Conservation (phyloP, 2,113 vertebrate genomes). For the Tachuris rubrigastra region DNA sequence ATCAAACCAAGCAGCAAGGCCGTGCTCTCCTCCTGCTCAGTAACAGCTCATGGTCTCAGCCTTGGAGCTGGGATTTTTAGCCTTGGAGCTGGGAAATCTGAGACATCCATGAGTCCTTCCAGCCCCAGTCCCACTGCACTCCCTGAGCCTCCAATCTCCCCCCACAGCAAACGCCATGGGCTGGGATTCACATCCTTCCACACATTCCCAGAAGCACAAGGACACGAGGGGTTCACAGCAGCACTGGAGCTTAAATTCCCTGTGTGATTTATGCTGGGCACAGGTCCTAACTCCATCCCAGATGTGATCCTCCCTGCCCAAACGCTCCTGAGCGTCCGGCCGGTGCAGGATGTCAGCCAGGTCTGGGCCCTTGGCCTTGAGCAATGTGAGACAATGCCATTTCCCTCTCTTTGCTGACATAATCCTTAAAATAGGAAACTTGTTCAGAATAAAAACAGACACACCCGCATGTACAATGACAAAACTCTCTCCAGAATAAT, state of each 20-base stretch:
- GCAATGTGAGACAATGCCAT: background rate
- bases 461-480: background rate
- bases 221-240: rapidly evolving
- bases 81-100: background rate
- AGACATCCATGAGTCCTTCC: background rate
- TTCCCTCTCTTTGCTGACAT: background rate
- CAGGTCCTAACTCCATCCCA: rapidly evolving
- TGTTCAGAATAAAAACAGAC: background rate
- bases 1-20: background rate
- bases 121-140: rapidly evolving
- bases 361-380: background rate
- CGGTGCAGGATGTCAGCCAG: background rate
- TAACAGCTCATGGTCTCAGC: background rate
- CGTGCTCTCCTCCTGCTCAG: background rate
- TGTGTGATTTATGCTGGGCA: rapidly evolving
- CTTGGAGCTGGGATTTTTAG: background rate
- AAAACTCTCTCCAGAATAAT: background rate
- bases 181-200: rapidly evolving
- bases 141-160: background rate
- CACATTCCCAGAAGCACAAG: rapidly evolving
- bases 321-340: rapidly evolving
- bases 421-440: background rate
- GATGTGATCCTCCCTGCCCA: rapidly evolving
- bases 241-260: rapidly evolving
- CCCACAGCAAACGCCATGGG: rapidly evolving